Base-by-base conservation (phyloP, 2,888 invertebrate genomes). In the Adela reaumurella region DNA sequence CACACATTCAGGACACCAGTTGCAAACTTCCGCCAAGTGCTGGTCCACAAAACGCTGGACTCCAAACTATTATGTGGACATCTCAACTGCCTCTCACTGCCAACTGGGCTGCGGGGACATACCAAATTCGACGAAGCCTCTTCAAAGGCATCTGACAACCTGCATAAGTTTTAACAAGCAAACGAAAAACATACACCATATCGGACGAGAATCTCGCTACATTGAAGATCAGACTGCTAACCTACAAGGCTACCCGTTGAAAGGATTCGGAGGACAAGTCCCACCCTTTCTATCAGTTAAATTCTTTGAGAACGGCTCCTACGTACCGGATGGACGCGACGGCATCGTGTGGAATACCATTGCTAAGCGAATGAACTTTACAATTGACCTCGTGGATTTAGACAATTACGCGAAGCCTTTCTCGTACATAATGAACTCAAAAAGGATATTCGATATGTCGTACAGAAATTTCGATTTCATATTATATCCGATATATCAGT, bases 271-370 rank as follows among this genome's bases (percentile, higher is more conserved):
- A 8, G 55, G 57, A 2, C 62, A 71, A 56, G 56, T 68, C 1
- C 50, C 57, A 47, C 74, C 74, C 4, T 74, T 74, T 55, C 49
- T 65, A 18, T 28, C 51, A 2, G 61, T 74, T 44, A 52, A 52
- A 1, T 57, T 61, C 18, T 47, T 61, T 2, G 56, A 52, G 3
- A 59, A 71, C 50, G 67, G 65, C 11, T 63, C 57, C 0, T 69
- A 61, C 46, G 59, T 56, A 2, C 52, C 74, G 6, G 49, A 54
- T 28, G 52, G 59, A 17, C 62, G 78, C 58, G 77, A 78, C 54
- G 78, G 74, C 2, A 57, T 52, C 17, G 57, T 77, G 17, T 78
- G 78, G 77, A 69, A 59, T 10, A 62, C 63, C 2, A 59, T 74
- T 51, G 55, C 70, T 0, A 50, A 65, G 43, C 56, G 64, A 1